A percentile compares a stretch with the other conserved stretches of the same genome.
These are phyloP conservation scores for Ylistrum balloti DNA, from an alignment of 1,140 invertebrate species.

Conservation along the genomic window DNA sequence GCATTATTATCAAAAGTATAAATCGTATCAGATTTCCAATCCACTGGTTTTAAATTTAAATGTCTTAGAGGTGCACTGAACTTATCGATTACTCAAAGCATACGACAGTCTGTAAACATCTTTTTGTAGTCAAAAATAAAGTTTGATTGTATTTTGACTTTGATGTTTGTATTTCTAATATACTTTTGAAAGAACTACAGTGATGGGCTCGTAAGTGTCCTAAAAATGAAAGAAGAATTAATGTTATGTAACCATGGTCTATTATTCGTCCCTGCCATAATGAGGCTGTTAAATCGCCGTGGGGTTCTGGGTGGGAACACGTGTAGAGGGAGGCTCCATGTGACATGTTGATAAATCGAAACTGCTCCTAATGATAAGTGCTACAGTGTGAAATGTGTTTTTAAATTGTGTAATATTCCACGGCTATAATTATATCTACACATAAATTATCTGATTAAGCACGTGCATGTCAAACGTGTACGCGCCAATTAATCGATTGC, in stretches of 20 bases:
- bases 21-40: not conserved
- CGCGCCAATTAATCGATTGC: not conserved
- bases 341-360: not conserved
- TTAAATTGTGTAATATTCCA: not conserved
- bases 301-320: not conserved
- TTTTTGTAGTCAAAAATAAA: too few species aligned
- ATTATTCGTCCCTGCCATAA: not conserved
- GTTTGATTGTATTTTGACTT: too few species aligned
- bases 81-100: not conserved
- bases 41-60: not conserved
- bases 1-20: too few species aligned
- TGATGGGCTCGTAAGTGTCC: too few species aligned
- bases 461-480: not conserved
- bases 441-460: not conserved
- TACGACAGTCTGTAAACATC: too few species aligned
- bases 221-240: too few species aligned
- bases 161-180: too few species aligned
- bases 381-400: not conserved
- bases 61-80: too few species aligned
- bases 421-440: slow-evolving; percentile 18
- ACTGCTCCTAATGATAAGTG: not conserved
- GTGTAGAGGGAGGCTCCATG: not conserved
- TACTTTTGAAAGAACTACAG: too few species aligned
- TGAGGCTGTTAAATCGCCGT: not conserved
- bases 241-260: not conserved